Percentiles rank a stretch among this genome's conserved stretches.
Evolutionary conservation across 2,888 invertebrate species (phyloP).

Genomic region (Drosophila robusta): DNA sequence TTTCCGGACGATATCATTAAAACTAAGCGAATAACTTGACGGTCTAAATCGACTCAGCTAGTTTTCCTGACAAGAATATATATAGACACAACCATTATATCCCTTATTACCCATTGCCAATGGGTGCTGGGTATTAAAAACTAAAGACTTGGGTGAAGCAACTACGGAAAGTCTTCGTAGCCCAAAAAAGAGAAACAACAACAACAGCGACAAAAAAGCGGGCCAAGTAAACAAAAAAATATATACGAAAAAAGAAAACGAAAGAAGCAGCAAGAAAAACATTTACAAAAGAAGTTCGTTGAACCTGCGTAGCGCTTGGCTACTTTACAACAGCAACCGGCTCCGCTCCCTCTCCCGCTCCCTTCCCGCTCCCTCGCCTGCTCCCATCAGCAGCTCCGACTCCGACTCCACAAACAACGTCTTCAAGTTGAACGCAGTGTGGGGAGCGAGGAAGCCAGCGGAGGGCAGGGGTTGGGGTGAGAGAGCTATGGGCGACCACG

Average conservation of each 20-base stretch:
- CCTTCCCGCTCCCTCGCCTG: neutral
- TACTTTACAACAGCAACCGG: conserved; percentile 58
- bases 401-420: conserved; percentile 24
- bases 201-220: conserved; percentile 56
- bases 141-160: conserved; percentile 37
- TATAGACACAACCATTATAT: neutral
- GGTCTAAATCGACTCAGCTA: no score
- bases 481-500: conserved; percentile 8
- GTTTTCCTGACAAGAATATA: no score
- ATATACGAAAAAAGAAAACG: conserved; percentile 38
- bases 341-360: conserved; percentile 4
- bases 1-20: no score
- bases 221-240: conserved; percentile 73
- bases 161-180: conserved; percentile 61
- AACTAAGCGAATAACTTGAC: no score
- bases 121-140: conserved; percentile 8
- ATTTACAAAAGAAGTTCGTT: conserved; percentile 78
- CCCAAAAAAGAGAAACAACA: conserved; percentile 56
- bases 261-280: conserved; percentile 63
- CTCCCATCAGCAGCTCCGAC: conserved; percentile 1
- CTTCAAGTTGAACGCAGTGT: conserved; percentile 38
- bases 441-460: neutral
- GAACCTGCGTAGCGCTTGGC: conserved; percentile 70
- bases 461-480: neutral
- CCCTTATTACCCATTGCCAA: neutral